phyloP scores from a whole-genome alignment of 2,888 invertebrate genomes.

The Julus scandinavius region DNA sequence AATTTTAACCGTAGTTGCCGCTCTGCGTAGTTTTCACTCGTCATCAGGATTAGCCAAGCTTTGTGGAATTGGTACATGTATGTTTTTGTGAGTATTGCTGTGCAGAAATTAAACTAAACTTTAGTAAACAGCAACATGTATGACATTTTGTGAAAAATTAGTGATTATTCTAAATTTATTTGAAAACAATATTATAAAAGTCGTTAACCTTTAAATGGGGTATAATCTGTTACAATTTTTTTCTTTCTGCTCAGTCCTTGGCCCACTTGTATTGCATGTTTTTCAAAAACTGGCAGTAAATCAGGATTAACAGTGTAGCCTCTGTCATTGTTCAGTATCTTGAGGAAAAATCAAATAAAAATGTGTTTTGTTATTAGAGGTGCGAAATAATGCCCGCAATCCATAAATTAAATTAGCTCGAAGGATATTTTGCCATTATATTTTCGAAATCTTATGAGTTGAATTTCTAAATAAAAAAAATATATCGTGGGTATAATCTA shows the following conservation, averaged over 20 bases:
- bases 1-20: conserved; percentile 31
- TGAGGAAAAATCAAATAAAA: background rate
- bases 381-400: background rate
- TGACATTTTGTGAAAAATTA: no score
- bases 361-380: background rate
- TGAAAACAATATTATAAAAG: background rate
- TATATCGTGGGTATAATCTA: background rate
- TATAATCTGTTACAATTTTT: background rate
- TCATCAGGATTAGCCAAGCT: conserved; percentile 19
- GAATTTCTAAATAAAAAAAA: no score
- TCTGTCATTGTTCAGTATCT: conserved; percentile 44
- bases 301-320: conserved; percentile 30
- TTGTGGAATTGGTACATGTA: conserved; percentile 49
- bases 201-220: conserved; percentile 26
- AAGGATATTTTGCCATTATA: no score
- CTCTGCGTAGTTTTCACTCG: conserved; percentile 44
- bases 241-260: background rate
- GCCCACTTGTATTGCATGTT: conserved; percentile 45
- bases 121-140: background rate
- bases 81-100: conserved; percentile 6
- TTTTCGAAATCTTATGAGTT: no score
- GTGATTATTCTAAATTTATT: no score
- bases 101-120: background rate
- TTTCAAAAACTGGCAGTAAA: conserved; percentile 21
- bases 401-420: no score